Percentiles rank a stretch among this genome's conserved stretches.
phyloP scores from a whole-genome alignment of 2,113 vertebrate genomes.

The Oxygymnocypris stewartii region DNA sequence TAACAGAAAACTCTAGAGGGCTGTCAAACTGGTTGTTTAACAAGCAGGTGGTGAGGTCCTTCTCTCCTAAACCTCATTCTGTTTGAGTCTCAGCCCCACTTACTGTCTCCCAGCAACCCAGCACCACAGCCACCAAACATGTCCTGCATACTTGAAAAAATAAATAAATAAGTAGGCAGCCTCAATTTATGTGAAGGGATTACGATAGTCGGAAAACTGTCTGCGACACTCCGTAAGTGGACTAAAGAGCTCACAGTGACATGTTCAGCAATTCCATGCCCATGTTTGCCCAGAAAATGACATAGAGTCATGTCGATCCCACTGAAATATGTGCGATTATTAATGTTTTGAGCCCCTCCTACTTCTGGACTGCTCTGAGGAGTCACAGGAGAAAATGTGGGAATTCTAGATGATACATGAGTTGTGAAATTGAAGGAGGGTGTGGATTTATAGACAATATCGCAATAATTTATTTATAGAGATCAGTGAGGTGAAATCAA shows the following conservation, averaged over 20 bases:
- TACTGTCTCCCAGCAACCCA: conserved; percentile 46
- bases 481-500: background rate
- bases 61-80: conserved; percentile 28
- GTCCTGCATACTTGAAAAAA: conserved; percentile 42
- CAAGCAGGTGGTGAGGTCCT: conserved; percentile 50
- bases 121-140: conserved; percentile 33
- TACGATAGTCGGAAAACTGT: conserved; percentile 43
- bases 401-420: background rate
- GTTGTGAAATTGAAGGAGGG: background rate
- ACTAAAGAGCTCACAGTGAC: conserved; percentile 11
- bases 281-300: conserved; percentile 37
- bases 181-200: conserved; percentile 35
- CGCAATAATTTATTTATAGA: background rate
- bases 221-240: conserved; percentile 28
- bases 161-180: conserved; percentile 39
- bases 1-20: conserved; percentile 44
- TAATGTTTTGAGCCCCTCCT: conserved; percentile 11
- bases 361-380: background rate
- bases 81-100: conserved; percentile 17
- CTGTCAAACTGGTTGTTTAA: conserved; percentile 55
- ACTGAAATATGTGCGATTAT: background rate
- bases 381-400: background rate
- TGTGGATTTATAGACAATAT: background rate
- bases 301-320: background rate
- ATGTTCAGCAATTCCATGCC: conserved; percentile 26